Evolutionary conservation across 1,140 invertebrate species (phyloP).

Genomic region (Bombyx mori): DNA sequence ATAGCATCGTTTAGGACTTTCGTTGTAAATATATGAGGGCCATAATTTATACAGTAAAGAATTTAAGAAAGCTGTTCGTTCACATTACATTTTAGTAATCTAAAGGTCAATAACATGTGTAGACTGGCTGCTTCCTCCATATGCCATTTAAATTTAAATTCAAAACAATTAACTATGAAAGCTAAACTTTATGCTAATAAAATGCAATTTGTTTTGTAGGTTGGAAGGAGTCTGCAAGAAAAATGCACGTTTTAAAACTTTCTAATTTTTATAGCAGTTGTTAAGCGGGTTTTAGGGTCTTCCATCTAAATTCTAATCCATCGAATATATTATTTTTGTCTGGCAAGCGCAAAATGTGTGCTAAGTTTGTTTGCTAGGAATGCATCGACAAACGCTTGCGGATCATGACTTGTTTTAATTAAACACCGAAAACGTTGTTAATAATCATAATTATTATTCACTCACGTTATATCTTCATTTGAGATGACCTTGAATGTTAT

Average conservation of each 20-base stretch:
- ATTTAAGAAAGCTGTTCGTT: constrained; percentile 1
- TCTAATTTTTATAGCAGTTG: constrained; percentile 62
- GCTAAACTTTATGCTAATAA: constrained; percentile 60
- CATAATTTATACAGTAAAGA: too few species aligned
- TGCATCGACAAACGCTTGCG: neutral
- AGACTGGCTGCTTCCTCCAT: constrained; percentile 24
- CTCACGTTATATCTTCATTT: too few species aligned
- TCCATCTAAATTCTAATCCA: constrained; percentile 11
- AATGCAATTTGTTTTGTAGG: constrained; percentile 66
- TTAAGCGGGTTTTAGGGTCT: constrained; percentile 64
- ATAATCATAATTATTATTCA: too few species aligned
- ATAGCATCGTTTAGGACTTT: too few species aligned
- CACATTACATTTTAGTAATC: constrained; percentile 12
- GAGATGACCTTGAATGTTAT: too few species aligned
- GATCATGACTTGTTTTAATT: too few species aligned
- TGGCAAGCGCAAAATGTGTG: neutral
- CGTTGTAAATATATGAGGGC: too few species aligned
- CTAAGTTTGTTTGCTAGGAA: constrained; percentile 6
- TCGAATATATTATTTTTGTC: too few species aligned
- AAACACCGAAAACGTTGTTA: too few species aligned
- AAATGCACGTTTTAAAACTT: constrained; percentile 61
- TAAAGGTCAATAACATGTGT: constrained; percentile 32
- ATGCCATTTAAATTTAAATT: constrained; percentile 19
- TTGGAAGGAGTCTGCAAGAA: constrained; percentile 59
- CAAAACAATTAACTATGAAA: constrained; percentile 34